phyloP scores from a whole-genome alignment of 2,888 invertebrate genomes.

The Dryobotodes eremita region DNA sequence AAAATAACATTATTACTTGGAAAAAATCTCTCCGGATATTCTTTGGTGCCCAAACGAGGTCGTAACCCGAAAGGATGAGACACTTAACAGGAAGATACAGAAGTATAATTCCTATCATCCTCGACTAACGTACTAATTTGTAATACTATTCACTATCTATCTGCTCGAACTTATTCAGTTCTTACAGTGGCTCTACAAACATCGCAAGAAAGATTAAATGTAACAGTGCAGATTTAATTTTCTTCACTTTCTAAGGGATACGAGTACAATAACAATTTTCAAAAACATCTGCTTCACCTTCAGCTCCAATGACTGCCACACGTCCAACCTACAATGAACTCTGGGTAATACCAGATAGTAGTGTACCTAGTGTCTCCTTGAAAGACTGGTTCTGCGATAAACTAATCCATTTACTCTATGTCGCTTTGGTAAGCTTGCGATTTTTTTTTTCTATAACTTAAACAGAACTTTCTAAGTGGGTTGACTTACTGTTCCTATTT shows the following conservation, averaged over 20 bases:
- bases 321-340: not conserved
- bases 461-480: not conserved
- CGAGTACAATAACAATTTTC: not conserved
- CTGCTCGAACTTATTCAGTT: not conserved
- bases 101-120: constrained; percentile 4
- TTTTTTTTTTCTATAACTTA: not conserved
- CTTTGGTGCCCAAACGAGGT: constrained; percentile 40
- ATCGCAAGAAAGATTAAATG: not conserved
- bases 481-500: constrained; percentile 14
- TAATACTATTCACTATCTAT: not conserved
- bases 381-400: not conserved
- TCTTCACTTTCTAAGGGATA: not conserved
- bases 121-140: not conserved
- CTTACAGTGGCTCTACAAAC: not conserved
- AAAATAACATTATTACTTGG: constrained; percentile 23
- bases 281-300: not conserved
- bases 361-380: not conserved
- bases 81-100: not conserved
- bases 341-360: not conserved
- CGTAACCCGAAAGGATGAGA: constrained; percentile 21
- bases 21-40: constrained; percentile 30
- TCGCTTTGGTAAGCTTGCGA: not conserved
- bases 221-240: too few relatives aligned
- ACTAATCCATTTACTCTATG: not conserved
- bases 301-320: not conserved